Conservation (phyloP, 2,797 vertebrate genomes). For the Acestrorhynchus altus region DNA sequence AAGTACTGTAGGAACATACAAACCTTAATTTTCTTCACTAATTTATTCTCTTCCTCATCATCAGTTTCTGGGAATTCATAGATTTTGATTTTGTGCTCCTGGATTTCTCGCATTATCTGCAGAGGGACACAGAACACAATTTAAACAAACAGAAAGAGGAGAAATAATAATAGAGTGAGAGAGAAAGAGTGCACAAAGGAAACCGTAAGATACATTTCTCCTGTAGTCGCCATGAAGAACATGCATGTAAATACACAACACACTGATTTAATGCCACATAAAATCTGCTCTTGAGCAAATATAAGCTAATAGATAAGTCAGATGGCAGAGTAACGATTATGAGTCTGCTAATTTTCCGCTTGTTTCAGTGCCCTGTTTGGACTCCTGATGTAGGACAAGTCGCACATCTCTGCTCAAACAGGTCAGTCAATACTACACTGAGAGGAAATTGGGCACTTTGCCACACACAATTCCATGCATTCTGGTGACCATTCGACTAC, state of each 20-base stretch:
- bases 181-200: not conserved
- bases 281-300: not conserved
- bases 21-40: slow-evolving; percentile 96
- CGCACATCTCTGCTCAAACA: not conserved
- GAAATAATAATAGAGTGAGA: not conserved
- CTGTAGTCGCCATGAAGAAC: too few relatives aligned
- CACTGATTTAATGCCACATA: too few relatives aligned
- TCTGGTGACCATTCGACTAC: not conserved
- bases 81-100: slow-evolving; percentile 97
- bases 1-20: slow-evolving; percentile 6
- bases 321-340: too few relatives aligned
- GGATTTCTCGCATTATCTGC: slow-evolving; percentile 97
- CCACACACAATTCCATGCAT: not conserved
- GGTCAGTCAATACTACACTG: slow-evolving; percentile 11
- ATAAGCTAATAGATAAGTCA: too few relatives aligned
- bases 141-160: too few relatives aligned
- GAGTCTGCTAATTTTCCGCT: not conserved
- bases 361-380: not conserved
- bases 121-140: not conserved
- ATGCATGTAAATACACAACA: not conserved
- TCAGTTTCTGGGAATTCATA: slow-evolving; percentile 97
- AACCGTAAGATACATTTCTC: too few relatives aligned
- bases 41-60: slow-evolving; percentile 94
- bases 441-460: not conserved
- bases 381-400: not conserved